Base-by-base conservation (phyloP, 2,888 invertebrate species). In the Digitonthophagus gazella region DNA sequence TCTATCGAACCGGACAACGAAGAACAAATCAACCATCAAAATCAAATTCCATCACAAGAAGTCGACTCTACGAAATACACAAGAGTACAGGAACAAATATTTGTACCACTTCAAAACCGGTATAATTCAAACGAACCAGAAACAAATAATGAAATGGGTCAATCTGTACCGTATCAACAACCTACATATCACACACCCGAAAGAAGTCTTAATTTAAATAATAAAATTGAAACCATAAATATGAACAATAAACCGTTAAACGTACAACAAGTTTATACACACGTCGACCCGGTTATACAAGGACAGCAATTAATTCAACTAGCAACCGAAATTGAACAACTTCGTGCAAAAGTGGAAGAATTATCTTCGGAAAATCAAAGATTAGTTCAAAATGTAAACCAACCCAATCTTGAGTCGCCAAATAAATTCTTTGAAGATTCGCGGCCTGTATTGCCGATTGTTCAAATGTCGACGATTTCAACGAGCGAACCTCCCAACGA, bases 241-340 rank as follows among this genome's bases (percentile, higher is more conserved):
- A 64, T 16, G 64, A 64, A 57, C 18, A 54, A 71, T 20, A 55
- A 71, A 14, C 72, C 71, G 22, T 68, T 72, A 44, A 71, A 70
- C 55, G 72, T 71, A 55, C 71, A 72, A 58, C 71, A 72, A 15
- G 68, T 71, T 57, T 72, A 72, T 28, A 71, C 72, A 6, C 71
- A 72, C 66, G 68, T 69, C 19, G 72, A 74, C 64, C 72, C 73
- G 28, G 67, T 67, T 5, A 67, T 72, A 6, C 81, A 80, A 70
- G 78, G 80, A 55, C 75, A 77, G 57, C 78, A 81, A 71, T 76
- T 83, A 64, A 80, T 78, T 44, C 79, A 80, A 71, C 72, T 83
- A 22, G 81, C 80, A 0, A 79, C 80, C 2, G 80, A 82, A 75
- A 78, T 83, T 57, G 79, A 82, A 73, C 78, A 81, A 67, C 75